Conservation (phyloP, 2,888 invertebrate genomes). For the Synanthedon andrenaeformis region DNA sequence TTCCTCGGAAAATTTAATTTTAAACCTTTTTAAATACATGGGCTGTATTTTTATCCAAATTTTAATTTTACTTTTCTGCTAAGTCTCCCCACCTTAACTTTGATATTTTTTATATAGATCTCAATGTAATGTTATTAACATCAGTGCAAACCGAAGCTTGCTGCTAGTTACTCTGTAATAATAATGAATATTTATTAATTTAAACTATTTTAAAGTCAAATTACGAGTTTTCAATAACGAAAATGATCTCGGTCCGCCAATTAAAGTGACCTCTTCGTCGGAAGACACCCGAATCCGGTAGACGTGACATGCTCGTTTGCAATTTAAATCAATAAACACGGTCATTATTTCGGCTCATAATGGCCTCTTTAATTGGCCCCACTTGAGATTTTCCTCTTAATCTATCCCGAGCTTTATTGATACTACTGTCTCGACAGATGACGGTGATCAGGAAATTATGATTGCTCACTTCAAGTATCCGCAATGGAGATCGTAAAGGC, state of each 20-base stretch:
- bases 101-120: no score
- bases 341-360: constrained; percentile 38
- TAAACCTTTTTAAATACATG: no score
- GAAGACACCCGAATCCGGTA: constrained; percentile 20
- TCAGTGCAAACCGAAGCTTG: no score
- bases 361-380: constrained; percentile 29
- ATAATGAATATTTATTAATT: no score
- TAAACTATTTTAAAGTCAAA: no score
- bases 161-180: no score
- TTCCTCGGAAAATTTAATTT: no score
- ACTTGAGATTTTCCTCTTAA: constrained; percentile 17
- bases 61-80: no score
- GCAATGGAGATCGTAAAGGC: not conserved
- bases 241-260: constrained; percentile 31
- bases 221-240: not conserved
- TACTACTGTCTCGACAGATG: not conserved
- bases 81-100: no score
- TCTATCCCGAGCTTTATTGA: not conserved
- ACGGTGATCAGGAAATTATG: not conserved
- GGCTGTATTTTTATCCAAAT: no score
- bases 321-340: constrained; percentile 46
- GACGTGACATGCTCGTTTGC: constrained; percentile 33
- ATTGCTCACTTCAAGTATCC: not conserved
- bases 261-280: constrained; percentile 19
- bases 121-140: no score